These are phyloP conservation scores for Lithophane leautieri DNA, from an alignment of 2,888 invertebrate species.

Conservation along the genomic window DNA sequence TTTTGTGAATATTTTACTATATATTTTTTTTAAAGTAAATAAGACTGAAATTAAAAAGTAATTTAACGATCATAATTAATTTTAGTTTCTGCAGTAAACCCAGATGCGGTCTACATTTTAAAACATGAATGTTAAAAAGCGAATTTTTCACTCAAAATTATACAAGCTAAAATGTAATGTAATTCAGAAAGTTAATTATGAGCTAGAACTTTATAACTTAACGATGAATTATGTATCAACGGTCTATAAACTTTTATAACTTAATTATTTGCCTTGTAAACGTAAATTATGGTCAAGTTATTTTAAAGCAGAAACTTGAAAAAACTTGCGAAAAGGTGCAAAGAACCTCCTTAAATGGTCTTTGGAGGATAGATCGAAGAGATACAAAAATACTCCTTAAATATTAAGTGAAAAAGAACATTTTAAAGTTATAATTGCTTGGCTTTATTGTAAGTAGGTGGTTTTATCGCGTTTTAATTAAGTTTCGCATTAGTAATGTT, in stretches of 20 bases:
- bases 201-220: slow-evolving; percentile 43
- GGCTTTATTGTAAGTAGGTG: slow-evolving; percentile 18
- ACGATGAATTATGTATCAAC: slow-evolving; percentile 52
- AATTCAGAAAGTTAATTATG: slow-evolving; percentile 42
- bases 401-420: slow-evolving; percentile 13
- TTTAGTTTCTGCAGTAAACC: background rate
- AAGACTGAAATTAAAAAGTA: background rate
- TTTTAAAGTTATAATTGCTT: slow-evolving; percentile 26
- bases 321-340: slow-evolving; percentile 45
- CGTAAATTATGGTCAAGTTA: slow-evolving; percentile 40
- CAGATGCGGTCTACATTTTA: background rate
- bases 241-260: slow-evolving; percentile 58
- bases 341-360: slow-evolving; percentile 41
- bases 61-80: background rate
- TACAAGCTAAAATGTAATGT: slow-evolving; percentile 7
- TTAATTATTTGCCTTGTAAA: slow-evolving; percentile 59
- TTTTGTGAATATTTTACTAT: too few species aligned
- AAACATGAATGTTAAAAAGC: background rate
- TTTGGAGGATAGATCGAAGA: slow-evolving; percentile 45
- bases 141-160: slow-evolving; percentile 10
- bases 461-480: slow-evolving; percentile 38
- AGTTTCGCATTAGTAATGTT: slow-evolving; percentile 15
- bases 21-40: too few species aligned
- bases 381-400: slow-evolving; percentile 36
- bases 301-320: slow-evolving; percentile 39